Conservation (phyloP, 2,888 invertebrate genomes). For the Sphaeridia pumilis region DNA sequence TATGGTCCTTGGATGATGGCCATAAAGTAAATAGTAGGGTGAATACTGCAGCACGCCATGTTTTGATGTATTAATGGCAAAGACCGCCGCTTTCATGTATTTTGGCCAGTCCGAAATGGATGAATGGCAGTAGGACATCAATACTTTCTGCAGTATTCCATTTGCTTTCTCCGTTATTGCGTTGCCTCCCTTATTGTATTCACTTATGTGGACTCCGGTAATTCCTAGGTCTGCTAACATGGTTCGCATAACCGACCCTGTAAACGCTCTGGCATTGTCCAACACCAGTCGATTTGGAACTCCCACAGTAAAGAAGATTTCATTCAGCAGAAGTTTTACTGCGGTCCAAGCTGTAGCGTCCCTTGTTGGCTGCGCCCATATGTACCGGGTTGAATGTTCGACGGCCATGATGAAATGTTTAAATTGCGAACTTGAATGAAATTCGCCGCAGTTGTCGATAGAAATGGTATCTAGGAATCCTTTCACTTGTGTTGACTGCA, state of each 20-base stretch:
- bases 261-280: neutral
- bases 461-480: neutral
- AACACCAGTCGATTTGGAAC: neutral
- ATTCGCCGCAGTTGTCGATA: neutral
- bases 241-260: neutral
- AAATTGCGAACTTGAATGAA: neutral
- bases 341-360: neutral
- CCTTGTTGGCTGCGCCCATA: neutral
- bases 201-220: neutral
- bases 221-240: neutral
- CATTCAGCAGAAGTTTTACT: neutral
- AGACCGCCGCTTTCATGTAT: neutral
- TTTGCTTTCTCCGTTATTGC: neutral
- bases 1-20: neutral
- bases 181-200: neutral
- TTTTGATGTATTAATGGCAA: neutral
- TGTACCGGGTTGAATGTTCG: neutral
- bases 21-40: neutral
- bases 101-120: neutral
- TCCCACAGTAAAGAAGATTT: neutral
- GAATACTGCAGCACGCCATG: neutral
- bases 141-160: neutral
- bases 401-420: neutral
- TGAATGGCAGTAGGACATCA: neutral
- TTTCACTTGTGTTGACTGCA: neutral